Base-by-base conservation (phyloP, 1,140 invertebrate species). In the Diorhabda carinulata region DNA sequence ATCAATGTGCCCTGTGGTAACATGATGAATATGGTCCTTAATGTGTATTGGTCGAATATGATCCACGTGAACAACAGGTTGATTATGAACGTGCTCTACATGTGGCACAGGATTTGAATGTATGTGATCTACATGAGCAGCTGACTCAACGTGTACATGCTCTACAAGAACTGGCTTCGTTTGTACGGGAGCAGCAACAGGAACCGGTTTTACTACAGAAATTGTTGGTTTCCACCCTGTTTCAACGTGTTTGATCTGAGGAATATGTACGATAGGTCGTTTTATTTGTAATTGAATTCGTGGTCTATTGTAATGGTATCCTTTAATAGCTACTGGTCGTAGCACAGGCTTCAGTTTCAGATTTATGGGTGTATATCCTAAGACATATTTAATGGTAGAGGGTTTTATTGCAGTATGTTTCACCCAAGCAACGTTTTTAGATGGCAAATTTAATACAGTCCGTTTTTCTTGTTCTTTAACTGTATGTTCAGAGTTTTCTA, bases 401-500 rank as follows among this genome's bases (percentile, higher is more conserved):
- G 71, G 72, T 67, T 73, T 71, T 8, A 77, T 42, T 43, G 67
- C 70, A 9, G 77, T 68, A 10, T 77, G 76, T 74, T 77, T 77
- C 3, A 74, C 73, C 63, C 72, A 71, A 25, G 66, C 73, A 65
- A 75, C 73, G n/a, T 73, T 71, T 40, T 69, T 66, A 2, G 61
- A n/a, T 7, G 62, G 57, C 6, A 67, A 45, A 9, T 68, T 62
- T 61, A 77, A 79, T 59, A 79, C 71, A 3, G 77, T 78, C 57
- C 78, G 69, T 74, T 79, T 79, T 41, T 77, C 77, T 61, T 78
- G 78, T 56, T 76, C 73, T 61, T 75, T 79, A 2, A 47, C 56
- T 7, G 64, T 57, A 25, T 66, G 40, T 43, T 75, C 74, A 43
- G 73, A 68, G 56, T 76, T 66, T 43, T 72, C 59, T 57, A 65